phyloP scores from a whole-genome alignment of 2,888 invertebrate genomes.

The Tridacna gigas region DNA sequence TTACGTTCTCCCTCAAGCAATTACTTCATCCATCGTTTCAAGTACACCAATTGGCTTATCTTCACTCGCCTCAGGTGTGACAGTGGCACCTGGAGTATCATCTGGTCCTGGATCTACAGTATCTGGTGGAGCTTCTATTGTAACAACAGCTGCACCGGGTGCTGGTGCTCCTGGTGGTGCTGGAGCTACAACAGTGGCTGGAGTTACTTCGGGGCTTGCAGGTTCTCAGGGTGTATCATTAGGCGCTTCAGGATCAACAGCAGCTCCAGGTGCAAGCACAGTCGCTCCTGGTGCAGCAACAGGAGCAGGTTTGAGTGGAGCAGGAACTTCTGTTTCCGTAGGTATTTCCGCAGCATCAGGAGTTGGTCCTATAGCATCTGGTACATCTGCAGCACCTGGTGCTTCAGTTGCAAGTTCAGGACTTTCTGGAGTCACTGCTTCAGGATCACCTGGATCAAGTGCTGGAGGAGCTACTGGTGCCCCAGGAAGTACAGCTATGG shows the following conservation, averaged over 20 bases:
- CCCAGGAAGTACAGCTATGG: background rate
- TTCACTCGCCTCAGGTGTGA: background rate
- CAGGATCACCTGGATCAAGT: background rate
- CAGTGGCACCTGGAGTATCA: background rate
- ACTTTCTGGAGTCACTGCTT: background rate
- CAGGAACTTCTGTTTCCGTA: background rate
- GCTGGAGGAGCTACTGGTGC: background rate
- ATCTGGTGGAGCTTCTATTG: background rate
- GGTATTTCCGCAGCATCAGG: background rate
- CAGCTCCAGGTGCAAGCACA: conserved; percentile 5
- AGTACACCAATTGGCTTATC: background rate
- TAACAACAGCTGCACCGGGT: background rate
- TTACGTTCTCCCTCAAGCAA: background rate
- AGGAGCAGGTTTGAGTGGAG: background rate
- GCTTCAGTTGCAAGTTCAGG: background rate
- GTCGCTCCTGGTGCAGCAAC: background rate
- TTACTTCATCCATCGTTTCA: background rate
- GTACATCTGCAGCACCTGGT: background rate
- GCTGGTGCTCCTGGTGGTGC: background rate
- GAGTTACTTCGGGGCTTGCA: background rate
- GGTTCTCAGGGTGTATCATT: background rate
- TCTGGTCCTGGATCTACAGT: background rate
- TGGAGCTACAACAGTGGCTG: background rate
- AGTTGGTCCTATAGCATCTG: background rate
- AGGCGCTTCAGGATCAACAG: conserved; percentile 4